Evolutionary conservation across 2,888 invertebrate genomes (phyloP).

Genomic region (Ptychoptera contaminata): DNA sequence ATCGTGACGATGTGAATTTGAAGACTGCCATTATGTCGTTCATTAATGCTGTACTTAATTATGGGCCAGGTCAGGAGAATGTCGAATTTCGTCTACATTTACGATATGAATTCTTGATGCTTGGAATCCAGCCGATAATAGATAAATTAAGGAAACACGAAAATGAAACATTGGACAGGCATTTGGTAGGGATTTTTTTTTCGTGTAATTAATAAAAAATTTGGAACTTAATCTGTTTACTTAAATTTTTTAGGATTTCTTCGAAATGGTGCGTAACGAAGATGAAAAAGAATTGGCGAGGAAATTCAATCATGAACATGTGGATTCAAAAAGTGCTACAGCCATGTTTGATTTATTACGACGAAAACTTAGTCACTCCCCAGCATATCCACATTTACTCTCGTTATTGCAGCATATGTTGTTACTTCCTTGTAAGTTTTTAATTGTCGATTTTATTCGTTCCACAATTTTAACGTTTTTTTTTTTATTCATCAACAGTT

Average conservation of each 20-base stretch:
- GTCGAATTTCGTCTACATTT: slow-evolving; percentile 89
- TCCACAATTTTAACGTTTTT: slow-evolving; percentile 10
- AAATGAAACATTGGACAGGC: slow-evolving; percentile 86
- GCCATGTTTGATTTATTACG: slow-evolving; percentile 83
- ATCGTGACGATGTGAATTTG: slow-evolving; percentile 80
- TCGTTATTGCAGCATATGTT: slow-evolving; percentile 81
- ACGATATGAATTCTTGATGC: slow-evolving; percentile 89
- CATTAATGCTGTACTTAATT: slow-evolving; percentile 89
- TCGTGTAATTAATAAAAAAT: neutral
- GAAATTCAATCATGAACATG: slow-evolving; percentile 78
- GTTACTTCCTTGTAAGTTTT: slow-evolving; percentile 55
- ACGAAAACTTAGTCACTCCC: slow-evolving; percentile 77
- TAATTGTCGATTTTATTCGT: slow-evolving; percentile 10
- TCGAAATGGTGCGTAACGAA: slow-evolving; percentile 94
- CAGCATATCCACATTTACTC: slow-evolving; percentile 84
- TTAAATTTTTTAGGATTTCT: slow-evolving; percentile 51
- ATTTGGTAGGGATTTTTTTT: slow-evolving; percentile 39
- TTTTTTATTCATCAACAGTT: slow-evolving; percentile 34
- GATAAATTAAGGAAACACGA: slow-evolving; percentile 85
- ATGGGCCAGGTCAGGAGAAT: slow-evolving; percentile 90
- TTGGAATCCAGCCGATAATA: slow-evolving; percentile 91
- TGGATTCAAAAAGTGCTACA: slow-evolving; percentile 86
- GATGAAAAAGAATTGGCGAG: slow-evolving; percentile 89
- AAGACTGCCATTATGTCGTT: slow-evolving; percentile 98
- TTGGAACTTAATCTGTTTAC: neutral